phyloP scores from a whole-genome alignment of 2,797 vertebrate genomes.

The Melanitta fusca region DNA sequence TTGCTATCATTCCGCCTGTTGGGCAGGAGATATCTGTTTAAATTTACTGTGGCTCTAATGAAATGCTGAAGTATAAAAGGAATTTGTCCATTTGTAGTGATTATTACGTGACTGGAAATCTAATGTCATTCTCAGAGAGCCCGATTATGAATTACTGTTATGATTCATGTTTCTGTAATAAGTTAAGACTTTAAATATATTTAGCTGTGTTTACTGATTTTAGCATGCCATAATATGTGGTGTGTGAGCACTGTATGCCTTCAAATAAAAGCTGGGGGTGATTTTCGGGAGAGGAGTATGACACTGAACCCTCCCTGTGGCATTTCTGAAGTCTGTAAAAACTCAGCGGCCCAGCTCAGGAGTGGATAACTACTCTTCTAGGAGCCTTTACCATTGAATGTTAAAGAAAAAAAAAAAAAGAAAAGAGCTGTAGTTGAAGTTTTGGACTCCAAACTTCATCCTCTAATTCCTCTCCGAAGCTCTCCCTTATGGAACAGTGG shows the following conservation, averaged over 20 bases:
- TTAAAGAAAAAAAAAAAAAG: background rate
- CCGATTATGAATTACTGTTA: background rate
- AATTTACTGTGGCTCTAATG: background rate
- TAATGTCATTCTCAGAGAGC: background rate
- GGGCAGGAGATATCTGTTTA: constrained; percentile 2
- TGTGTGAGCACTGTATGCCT: background rate
- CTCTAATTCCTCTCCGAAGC: background rate
- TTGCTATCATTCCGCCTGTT: background rate
- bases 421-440: background rate
- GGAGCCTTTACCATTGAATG: background rate
- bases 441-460: background rate
- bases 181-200: constrained; percentile 36
- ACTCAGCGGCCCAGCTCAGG: background rate
- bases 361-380: background rate
- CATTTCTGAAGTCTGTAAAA: background rate
- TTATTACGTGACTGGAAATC: background rate
- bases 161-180: background rate
- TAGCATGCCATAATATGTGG: constrained; percentile 1
- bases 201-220: constrained; percentile 9
- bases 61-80: constrained; percentile 1
- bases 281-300: background rate
- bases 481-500: background rate
- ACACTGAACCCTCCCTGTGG: background rate
- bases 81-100: constrained; percentile 18
- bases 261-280: background rate